Percentiles rank a stretch among this genome's conserved stretches.
phyloP scores from a whole-genome alignment of 23 tunicate species.

The Aplidium turbinatum region DNA sequence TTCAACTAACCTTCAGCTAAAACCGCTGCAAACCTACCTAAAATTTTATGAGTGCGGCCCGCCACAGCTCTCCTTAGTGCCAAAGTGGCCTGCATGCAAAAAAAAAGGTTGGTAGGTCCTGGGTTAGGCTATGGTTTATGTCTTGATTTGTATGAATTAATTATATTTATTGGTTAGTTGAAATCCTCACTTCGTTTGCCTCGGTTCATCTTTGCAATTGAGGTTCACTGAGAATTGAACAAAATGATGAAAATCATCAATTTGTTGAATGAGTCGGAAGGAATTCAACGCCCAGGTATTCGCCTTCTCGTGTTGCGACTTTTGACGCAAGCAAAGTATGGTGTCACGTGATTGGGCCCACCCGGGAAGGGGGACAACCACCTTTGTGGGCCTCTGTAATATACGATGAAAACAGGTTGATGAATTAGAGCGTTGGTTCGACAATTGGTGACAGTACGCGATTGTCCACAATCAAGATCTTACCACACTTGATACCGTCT shows the following conservation, averaged over 20 bases:
- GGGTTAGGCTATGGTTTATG: no score
- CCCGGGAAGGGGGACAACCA: slow-evolving; percentile 55
- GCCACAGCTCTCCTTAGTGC: no score
- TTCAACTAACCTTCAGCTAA: no score
- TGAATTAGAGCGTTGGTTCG: background rate
- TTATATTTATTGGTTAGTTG: no score
- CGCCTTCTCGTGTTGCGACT: background rate
- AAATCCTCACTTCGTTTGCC: no score
- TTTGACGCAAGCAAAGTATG: slow-evolving; percentile 55
- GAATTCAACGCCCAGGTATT: slow-evolving; percentile 77
- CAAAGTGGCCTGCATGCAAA: no score
- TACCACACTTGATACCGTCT: background rate
- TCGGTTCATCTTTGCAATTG: slow-evolving; percentile 18
- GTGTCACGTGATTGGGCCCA: slow-evolving; percentile 4
- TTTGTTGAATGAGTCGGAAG: slow-evolving; percentile 44
- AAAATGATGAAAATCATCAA: slow-evolving; percentile 33
- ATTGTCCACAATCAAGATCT: background rate
- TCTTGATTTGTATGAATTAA: no score
- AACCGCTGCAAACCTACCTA: no score
- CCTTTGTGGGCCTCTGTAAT: slow-evolving; percentile 32
- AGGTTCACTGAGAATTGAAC: slow-evolving; percentile 61
- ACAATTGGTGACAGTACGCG: background rate
- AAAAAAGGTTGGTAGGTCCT: no score
- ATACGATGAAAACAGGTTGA: background rate
- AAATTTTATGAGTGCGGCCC: no score